Base-by-base conservation (phyloP, 2,888 invertebrate species). In the Leuctra nigra region DNA sequence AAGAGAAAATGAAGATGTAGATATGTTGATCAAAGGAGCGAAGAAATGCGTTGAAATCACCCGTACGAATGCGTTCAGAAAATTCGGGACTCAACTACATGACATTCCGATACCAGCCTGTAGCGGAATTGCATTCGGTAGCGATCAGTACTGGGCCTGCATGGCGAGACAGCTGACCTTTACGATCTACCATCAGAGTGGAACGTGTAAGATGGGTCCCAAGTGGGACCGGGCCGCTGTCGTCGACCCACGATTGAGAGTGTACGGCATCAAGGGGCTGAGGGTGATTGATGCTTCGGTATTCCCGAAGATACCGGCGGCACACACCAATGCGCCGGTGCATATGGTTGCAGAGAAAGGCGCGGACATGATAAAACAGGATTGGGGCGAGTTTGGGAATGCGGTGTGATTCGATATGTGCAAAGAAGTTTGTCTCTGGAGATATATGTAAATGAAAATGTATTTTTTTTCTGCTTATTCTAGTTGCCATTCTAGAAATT, bases 281-380 rank as follows among this genome's bases (percentile, higher is more conserved):
- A 74, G 89, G 61, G 86, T 89, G 0, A 82, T 87, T 57, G 88
- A 90, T 67, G 87, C 86, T 0, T 87, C 87, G 61, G 77, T 90
- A 39, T 90, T 90, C 80, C 90, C 89, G 1, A 80, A 80, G 68
- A 82, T 90, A 41, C 81, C 83, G 1, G 82, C 87, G 1, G 84
- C 83, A 22, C 88, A 89, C 67, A 87, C 88, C 1, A 87, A 88
- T 64, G 83, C 86, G 0, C 85, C 88, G 0, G 78, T 78, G 1
- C 86, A 80, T 60, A 87, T 89, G 88, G 86, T 90, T 64, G 89
- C 86, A 2, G 90, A 90, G 69, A n/a, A n/a, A n/a, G n/a, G n/a
- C n/a, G n/a, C n/a, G n/a, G n/a, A n/a, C n/a, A n/a, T n/a, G n/a
- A n/a, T 86, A 41, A 84, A 84, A 69, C 68, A 80, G 64, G 72